Percentiles rank a stretch among this genome's conserved stretches.
Conservation (phyloP, 2,888 invertebrate species). For the Phortica magna region DNA sequence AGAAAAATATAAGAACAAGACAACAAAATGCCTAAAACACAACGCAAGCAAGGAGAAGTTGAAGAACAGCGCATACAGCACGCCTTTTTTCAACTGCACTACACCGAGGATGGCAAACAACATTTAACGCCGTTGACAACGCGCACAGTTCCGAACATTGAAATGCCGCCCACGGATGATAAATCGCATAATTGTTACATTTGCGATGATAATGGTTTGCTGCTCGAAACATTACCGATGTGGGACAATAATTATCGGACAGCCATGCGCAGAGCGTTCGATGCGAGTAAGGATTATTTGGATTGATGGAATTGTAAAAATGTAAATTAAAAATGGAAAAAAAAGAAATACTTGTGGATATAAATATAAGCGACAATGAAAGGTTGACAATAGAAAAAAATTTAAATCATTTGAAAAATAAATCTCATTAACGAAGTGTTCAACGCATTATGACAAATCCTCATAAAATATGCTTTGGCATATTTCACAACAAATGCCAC, state of each 20-base stretch:
- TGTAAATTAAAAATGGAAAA: not conserved
- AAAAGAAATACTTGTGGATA: not conserved
- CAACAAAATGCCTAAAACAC: not conserved
- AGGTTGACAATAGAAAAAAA: not conserved
- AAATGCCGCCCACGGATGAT: not conserved
- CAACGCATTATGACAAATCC: conserved; percentile 70
- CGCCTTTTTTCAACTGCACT: conserved; percentile 43
- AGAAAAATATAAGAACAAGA: not conserved
- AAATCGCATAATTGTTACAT: not conserved
- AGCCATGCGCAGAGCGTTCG: not conserved
- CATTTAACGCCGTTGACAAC: conserved; percentile 11
- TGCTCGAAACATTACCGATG: conserved; percentile 11
- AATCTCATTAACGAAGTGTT: conserved; percentile 37
- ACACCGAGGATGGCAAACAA: conserved; percentile 21
- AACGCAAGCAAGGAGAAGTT: not conserved
- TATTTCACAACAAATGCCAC: conserved; percentile 16
- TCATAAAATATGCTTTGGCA: conserved; percentile 66
- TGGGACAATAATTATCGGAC: not conserved
- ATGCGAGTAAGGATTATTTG: conserved; percentile 16
- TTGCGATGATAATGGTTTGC: not conserved
- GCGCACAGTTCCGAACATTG: not conserved
- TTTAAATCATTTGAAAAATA: not conserved
- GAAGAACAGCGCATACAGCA: conserved; percentile 18
- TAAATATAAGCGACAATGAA: not conserved
- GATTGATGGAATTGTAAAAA: conserved; percentile 13